Base-by-base conservation (phyloP, 2,113 vertebrate species). In the Eptatretus burgeri region DNA sequence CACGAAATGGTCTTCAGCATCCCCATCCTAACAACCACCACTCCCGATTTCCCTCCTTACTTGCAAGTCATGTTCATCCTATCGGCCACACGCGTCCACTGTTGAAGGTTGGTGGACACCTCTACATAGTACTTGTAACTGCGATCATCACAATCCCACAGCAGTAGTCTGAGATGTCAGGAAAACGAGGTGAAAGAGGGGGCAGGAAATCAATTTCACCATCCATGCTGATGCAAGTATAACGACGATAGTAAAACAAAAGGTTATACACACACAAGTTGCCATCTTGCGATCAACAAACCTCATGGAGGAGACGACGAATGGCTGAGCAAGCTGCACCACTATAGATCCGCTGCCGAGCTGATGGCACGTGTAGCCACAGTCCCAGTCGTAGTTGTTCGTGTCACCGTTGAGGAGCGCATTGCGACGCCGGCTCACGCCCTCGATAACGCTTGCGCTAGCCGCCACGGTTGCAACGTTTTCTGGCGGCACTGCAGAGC, bases 341-440 rank as follows among this genome's bases (percentile, higher is more conserved):
- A 98, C 82, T 49, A 98, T 95, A 1, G 91, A 87, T 10, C 91
- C 91, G 0, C 87, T 94, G 62, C 89, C 89, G 64, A 98, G 80
- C 73, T 98, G 91, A 64, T 98, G 91, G 67, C 91, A 98, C 0
- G 91, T 98, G 72, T 98, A 98, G 7, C 91, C 91, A 0, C 85
- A 98, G 74, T 98, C 91, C 87, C 91, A 98, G 11, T 98, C 91
- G 17, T 95, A 98, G 76, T 94, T 91, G 66, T 82, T 85, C 0
- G 84, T 98, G 77, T 95, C 89, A 8, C 89, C 89, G 18, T 94
- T 98, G 68, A 94, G 73, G 72, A 98, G 74, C 41, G 91, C 86
- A 13, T 98, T 94, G 52, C 91, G 79, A 73, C 89, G 84, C 11
- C 88, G 83, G 69, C 91, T 95, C 63, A 98, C 89, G 1, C 91